Base-by-base conservation (phyloP, 2,113 vertebrate species). In the Gasterosteus nipponicus region DNA sequence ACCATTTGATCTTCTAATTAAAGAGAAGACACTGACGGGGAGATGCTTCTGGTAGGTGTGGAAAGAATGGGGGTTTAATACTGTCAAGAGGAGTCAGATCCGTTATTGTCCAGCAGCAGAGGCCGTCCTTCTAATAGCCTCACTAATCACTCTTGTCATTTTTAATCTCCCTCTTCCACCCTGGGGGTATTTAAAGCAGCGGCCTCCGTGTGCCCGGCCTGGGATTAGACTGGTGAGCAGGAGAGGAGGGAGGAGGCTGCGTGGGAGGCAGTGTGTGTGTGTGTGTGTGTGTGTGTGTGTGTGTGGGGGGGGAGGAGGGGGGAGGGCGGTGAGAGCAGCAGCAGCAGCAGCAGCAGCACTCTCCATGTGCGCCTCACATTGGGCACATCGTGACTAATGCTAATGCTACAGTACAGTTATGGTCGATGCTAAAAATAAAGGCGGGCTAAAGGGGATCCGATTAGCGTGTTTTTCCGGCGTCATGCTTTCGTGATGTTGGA, bases 61-160 rank as follows among this genome's bases (percentile, higher is more conserved):
- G 61, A 9, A 11, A 11, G 47, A n/a, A 64, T 44, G 61, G n/a
- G 38, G 51, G 77, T 78, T 68, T 35, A 85, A 69, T 35, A 46
- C 81, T 62, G 46, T 62, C 73, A 60, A 67, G 65, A 84, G 31
- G 78, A 62, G 51, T 77, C 72, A 47, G 68, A 71, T 82, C 60
- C 70, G 69, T 61, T 76, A 69, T 81, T 82, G 83, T 90, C 81
- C 84, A 75, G 65, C 78, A 83, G 82, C 75, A 38, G 78, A 75
- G 65, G 59, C 81, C 77, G 72, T 77, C 86, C 85, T 80, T 46
- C 86, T 88, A 87, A 89, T 87, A 90, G 86, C 77, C 77, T 86
- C 80, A 54, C 92, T 92, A 93, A 93, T 93, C 90, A 87, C 86
- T 89, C 80, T 71, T 91, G 92, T 91, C 89, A 80, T 91, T 91